Evolutionary conservation across 2,888 invertebrate genomes (phyloP).

Genomic region (Nymphalis polychloros): DNA sequence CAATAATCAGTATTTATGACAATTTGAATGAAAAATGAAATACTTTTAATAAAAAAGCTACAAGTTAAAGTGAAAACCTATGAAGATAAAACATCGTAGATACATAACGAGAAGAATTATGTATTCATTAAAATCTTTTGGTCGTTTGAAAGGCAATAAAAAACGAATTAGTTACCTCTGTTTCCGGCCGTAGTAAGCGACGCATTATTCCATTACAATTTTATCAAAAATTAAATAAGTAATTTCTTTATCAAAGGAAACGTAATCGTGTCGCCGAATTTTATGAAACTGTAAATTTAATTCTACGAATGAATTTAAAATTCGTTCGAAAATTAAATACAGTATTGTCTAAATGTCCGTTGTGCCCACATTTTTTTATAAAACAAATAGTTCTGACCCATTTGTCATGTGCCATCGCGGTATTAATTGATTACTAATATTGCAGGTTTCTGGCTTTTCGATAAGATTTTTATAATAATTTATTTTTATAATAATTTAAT

Average conservation of each 20-base stretch:
- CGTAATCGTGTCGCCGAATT: slow-evolving; percentile 22
- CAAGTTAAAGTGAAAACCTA: background rate
- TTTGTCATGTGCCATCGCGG: no score
- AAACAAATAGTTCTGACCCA: no score
- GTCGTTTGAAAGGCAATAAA: slow-evolving; percentile 51
- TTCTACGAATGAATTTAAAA: background rate
- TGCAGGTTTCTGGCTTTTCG: no score
- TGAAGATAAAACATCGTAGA: background rate
- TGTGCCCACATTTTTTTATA: no score
- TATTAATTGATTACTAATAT: no score
- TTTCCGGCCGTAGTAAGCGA: slow-evolving; percentile 7
- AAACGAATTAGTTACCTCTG: slow-evolving; percentile 65
- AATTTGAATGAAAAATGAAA: no score
- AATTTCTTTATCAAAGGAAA: slow-evolving; percentile 25
- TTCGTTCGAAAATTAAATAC: background rate
- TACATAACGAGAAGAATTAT: background rate
- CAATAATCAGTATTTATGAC: no score
- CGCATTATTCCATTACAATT: slow-evolving; percentile 19
- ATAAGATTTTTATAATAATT: no score
- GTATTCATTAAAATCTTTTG: background rate
- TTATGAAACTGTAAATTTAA: slow-evolving; percentile 11
- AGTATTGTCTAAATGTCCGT: background rate
- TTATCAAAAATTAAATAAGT: slow-evolving; percentile 21
- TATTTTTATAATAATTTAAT: no score
- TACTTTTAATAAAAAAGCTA: no score